Conservation (phyloP, 2,797 vertebrate genomes). For the Oreortyx pictus region DNA sequence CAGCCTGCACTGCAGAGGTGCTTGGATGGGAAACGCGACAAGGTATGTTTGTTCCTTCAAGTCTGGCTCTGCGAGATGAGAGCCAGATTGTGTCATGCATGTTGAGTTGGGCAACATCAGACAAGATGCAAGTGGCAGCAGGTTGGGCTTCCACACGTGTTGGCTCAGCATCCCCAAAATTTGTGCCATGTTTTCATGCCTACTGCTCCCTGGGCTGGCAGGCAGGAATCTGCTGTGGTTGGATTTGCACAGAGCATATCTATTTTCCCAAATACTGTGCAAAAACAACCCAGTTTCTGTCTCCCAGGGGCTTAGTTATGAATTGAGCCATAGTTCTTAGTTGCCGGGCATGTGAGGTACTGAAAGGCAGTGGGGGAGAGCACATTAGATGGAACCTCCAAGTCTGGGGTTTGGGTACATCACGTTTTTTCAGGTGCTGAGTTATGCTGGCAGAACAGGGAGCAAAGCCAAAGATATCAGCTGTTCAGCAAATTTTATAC, state of each 20-base stretch:
- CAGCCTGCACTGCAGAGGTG: neutral
- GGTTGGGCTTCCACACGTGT: neutral
- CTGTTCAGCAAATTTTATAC: neutral
- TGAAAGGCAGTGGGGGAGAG: neutral
- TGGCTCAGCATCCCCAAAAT: neutral
- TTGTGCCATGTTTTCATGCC: neutral
- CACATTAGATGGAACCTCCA: neutral
- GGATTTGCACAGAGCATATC: neutral
- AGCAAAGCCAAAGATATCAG: rapidly evolving
- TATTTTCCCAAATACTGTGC: neutral
- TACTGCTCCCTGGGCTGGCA: neutral
- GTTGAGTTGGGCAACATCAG: neutral
- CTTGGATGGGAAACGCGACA: conserved; percentile 32
- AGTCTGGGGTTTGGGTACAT: neutral
- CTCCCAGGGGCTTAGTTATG: neutral
- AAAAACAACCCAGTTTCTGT: neutral
- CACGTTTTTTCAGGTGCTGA: rapidly evolving
- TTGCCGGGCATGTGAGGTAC: neutral
- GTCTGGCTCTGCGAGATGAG: neutral
- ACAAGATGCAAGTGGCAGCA: neutral
- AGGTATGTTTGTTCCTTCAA: conserved; percentile 32
- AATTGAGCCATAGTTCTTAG: neutral
- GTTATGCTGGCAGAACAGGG: neutral
- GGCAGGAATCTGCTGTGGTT: rapidly evolving
- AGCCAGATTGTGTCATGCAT: neutral